These are phyloP conservation scores for Villa cingulata DNA, from an alignment of 2,888 invertebrate species.

Conservation along the genomic window DNA sequence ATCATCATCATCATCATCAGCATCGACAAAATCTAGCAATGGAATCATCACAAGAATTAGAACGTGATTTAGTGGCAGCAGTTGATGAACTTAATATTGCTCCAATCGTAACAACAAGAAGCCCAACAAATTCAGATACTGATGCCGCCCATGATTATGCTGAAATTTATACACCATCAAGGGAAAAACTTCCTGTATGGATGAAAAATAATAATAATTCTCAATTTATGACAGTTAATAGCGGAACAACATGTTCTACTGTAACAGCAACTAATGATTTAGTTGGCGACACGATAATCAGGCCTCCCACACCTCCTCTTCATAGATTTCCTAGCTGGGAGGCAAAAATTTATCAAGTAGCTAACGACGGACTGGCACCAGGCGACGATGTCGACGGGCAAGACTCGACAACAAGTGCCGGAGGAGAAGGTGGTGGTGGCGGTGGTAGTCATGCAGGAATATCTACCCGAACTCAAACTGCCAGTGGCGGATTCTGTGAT, in stretches of 20 bases:
- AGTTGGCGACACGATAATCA: slow-evolving; percentile 26
- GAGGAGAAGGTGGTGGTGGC: slow-evolving; percentile 39
- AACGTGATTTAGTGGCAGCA: slow-evolving; percentile 43
- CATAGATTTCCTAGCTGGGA: slow-evolving; percentile 91
- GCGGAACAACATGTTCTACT: slow-evolving; percentile 32
- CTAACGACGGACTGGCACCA: slow-evolving; percentile 43
- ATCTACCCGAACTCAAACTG: slow-evolving; percentile 30
- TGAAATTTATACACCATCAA: slow-evolving; percentile 84
- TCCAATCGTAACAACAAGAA: slow-evolving; percentile 32
- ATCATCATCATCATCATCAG: slow-evolving; percentile 33
- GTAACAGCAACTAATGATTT: slow-evolving; percentile 32
- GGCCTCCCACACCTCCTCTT: slow-evolving; percentile 79
- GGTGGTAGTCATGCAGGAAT: slow-evolving; percentile 21
- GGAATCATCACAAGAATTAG: slow-evolving; percentile 37
- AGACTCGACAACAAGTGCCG: slow-evolving; percentile 13
- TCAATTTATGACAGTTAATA: slow-evolving; percentile 36
- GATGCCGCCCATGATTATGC: slow-evolving; percentile 71
- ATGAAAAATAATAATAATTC: slow-evolving; percentile 38
- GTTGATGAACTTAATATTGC: slow-evolving; percentile 42
- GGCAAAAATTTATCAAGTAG: slow-evolving; percentile 88
- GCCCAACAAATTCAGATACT: slow-evolving; percentile 47
- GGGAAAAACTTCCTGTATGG: slow-evolving; percentile 55
- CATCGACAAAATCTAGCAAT: slow-evolving; percentile 32
- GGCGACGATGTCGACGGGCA: slow-evolving; percentile 33
- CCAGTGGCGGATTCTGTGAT: slow-evolving; percentile 72